Evolutionary conservation across 2,797 vertebrate genomes (phyloP).

Genomic region (Ptychobarbus kaznakovi): DNA sequence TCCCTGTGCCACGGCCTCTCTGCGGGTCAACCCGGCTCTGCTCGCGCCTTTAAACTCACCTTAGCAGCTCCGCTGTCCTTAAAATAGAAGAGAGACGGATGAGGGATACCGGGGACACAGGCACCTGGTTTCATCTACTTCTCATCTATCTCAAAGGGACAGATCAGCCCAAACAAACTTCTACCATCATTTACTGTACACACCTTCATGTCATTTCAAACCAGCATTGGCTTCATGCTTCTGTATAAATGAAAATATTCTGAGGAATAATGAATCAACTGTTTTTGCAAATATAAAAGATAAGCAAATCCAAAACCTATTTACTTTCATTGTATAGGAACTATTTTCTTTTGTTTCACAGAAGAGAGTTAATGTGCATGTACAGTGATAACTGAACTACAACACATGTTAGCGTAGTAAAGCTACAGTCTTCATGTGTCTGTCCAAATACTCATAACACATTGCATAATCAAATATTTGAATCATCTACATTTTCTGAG

Average conservation of each 20-base stretch:
- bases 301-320: not conserved
- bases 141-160: not conserved
- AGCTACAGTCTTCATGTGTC: not conserved
- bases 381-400: not conserved
- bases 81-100: constrained; percentile 58
- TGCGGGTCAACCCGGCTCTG: constrained; percentile 65
- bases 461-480: not conserved
- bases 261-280: not conserved
- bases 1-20: constrained; percentile 64
- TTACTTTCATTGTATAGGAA: not conserved
- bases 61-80: constrained; percentile 65
- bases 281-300: not conserved
- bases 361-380: not conserved
- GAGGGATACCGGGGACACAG: not conserved
- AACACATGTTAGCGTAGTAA: not conserved
- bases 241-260: not conserved
- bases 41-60: constrained; percentile 72
- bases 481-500: not conserved
- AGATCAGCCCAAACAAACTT: not conserved
- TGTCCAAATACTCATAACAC: not conserved
- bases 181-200: not conserved
- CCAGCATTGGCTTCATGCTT: not conserved
- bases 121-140: constrained; percentile 11
- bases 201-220: not conserved
- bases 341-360: not conserved